A percentile compares a stretch with the other conserved stretches of the same genome.
These are phyloP conservation scores for Troglohyphantes excavatus DNA, from an alignment of 2,888 invertebrate species.

Conservation along the genomic window DNA sequence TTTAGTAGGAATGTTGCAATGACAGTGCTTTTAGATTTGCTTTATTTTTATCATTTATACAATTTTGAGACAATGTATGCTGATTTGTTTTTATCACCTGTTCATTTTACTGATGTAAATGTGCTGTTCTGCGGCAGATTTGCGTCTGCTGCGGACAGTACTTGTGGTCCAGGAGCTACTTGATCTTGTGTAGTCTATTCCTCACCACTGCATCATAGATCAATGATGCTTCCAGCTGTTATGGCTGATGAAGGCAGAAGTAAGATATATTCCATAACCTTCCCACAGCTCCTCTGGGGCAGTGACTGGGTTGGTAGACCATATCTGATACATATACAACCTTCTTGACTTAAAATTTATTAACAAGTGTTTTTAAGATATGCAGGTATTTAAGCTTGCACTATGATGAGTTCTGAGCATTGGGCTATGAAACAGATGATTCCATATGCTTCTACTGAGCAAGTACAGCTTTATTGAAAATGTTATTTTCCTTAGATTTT, in stretches of 20 bases:
- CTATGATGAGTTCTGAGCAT: too few relatives aligned
- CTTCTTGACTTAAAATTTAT: too few relatives aligned
- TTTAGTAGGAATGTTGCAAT: too few relatives aligned
- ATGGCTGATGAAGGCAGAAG: conserved; percentile 62
- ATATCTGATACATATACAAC: conserved; percentile 42
- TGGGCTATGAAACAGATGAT: neutral
- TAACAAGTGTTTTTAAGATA: too few relatives aligned
- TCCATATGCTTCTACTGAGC: too few relatives aligned
- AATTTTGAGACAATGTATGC: too few relatives aligned
- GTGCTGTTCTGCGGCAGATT: conserved; percentile 18
- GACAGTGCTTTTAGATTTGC: too few relatives aligned
- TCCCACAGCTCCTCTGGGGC: conserved; percentile 53
- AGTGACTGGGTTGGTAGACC: conserved; percentile 72
- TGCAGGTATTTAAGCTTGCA: too few relatives aligned
- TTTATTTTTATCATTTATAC: too few relatives aligned
- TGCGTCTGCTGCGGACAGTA: neutral
- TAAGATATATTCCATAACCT: conserved; percentile 74
- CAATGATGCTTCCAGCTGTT: conserved; percentile 58
- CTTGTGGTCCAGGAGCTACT: conserved; percentile 68
- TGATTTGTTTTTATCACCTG: neutral
- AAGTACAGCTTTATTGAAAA: too few relatives aligned
- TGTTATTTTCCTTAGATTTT: too few relatives aligned
- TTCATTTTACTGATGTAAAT: conserved; percentile 17
- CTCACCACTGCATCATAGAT: conserved; percentile 58
- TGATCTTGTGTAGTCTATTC: conserved; percentile 62